Evolutionary conservation across 2,113 vertebrate genomes (phyloP), one percentile per base, ranked within the genome.

Genomic region (Vulpes ferrilata): DNA sequence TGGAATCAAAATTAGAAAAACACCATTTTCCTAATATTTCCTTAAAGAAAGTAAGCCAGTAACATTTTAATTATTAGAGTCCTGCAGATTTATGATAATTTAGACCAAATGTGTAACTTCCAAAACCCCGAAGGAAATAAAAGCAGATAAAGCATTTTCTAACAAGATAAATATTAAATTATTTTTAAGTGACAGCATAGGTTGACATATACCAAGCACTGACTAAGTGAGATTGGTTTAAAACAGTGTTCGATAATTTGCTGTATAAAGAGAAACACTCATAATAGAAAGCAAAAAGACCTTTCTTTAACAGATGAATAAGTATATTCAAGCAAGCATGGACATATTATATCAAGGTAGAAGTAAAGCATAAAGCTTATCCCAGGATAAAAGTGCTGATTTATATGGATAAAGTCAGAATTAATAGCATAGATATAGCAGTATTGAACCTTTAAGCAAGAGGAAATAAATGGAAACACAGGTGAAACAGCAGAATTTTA

Each of bases 1-100:
- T 67, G 59, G 65, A 90, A 43, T 78, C 71, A 65, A 95, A 95
- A 76, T 74, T 64, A 62, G 67, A 88, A 93, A 83, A 93, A 25
- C 4, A 57, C 17, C 32, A 55, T 15, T 43, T 83, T 74, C 20
- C 79, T 65, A 82, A 90, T 76, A 57, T 57, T 55, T 90, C 51
- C 57, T 84, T 84, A 76, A 71, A 12, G 25, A 83, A 43, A 53
- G 13, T 57, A 59, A 87, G 67, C 11, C 80, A 51, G 38, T 73
- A 32, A 67, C 15, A 90, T 84, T 84, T 84, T 57, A 67, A 64
- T 89, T 84, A 59, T 65, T 59, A 78, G 48, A 48, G 64, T 78
- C 73, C 48, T 74, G 38, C 12, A 83, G 57, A 64, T 57, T 78
- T 67, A 10, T 76, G 53, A 76, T 35, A 57, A 76, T 78, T 90